phyloP scores from a whole-genome alignment of 2,888 invertebrate genomes.

The Antheraea assamensis region DNA sequence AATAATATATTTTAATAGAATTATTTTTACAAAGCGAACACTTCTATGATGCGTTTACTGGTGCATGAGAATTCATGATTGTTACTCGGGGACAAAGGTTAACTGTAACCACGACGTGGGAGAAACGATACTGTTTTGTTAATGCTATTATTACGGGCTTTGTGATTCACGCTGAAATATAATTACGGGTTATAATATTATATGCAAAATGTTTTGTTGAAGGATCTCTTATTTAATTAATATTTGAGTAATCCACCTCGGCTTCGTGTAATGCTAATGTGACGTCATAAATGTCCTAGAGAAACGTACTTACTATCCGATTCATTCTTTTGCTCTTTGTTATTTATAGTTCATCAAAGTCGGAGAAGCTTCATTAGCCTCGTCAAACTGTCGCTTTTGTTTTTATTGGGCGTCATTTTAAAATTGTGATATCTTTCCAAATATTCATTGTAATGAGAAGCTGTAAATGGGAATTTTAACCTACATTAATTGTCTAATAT shows the following conservation, averaged over 20 bases:
- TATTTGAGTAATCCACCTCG: neutral
- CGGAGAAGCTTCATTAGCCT: no score
- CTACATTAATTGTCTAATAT: no score
- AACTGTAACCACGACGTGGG: slow-evolving; percentile 10
- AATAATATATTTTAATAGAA: neutral
- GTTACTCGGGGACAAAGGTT: slow-evolving; percentile 7
- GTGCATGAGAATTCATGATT: slow-evolving; percentile 4
- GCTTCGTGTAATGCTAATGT: no score
- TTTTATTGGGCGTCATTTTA: no score
- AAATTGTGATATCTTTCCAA: no score
- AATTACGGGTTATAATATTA: neutral
- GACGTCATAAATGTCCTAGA: no score
- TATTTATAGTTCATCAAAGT: no score
- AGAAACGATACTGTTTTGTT: slow-evolving; percentile 10
- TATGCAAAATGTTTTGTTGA: neutral
- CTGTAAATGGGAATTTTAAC: no score
- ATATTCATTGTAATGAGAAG: no score
- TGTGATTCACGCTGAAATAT: slow-evolving; percentile 1
- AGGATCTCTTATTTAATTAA: neutral
- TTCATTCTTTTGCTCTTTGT: no score
- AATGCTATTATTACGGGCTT: neutral
- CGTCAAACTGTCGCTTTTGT: no score
- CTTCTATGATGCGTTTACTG: neutral
- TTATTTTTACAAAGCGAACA: neutral
- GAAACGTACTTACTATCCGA: no score